phyloP scores from a whole-genome alignment of 2,113 vertebrate genomes.

The Motacilla tschutschensis region DNA sequence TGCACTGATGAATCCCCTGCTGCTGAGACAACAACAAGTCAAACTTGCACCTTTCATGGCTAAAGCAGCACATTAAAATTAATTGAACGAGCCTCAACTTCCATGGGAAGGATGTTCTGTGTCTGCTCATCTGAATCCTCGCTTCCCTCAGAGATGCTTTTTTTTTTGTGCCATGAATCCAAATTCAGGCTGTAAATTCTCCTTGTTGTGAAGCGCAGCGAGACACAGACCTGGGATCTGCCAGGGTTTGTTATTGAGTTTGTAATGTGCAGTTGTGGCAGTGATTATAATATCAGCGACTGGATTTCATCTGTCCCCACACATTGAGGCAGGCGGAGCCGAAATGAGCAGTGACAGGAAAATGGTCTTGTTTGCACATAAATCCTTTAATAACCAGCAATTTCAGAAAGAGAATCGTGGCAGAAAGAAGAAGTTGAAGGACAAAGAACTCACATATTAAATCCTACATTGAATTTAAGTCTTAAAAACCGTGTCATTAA shows the following conservation, averaged over 20 bases:
- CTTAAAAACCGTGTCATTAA: neutral
- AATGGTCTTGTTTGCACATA: constrained; percentile 71
- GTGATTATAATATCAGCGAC: constrained; percentile 45
- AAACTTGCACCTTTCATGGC: neutral
- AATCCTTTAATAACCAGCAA: constrained; percentile 64
- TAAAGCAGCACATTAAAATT: constrained; percentile 12
- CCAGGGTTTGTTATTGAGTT: constrained; percentile 33
- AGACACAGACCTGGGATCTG: neutral
- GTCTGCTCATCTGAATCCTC: neutral
- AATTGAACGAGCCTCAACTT: constrained; percentile 11
- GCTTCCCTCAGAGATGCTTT: neutral
- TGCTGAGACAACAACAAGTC: neutral
- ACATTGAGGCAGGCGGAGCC: neutral
- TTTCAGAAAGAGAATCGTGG: constrained; percentile 24
- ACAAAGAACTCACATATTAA: neutral
- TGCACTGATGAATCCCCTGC: neutral
- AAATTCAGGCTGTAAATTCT: neutral
- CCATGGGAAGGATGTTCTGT: neutral
- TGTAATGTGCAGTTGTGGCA: constrained; percentile 23
- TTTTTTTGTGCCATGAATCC: neutral
- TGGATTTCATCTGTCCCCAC: constrained; percentile 51
- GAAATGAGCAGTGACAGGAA: constrained; percentile 59
- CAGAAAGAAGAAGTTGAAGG: constrained; percentile 40
- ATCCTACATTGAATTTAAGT: constrained; percentile 13
- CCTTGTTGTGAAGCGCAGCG: neutral